Base-by-base conservation (phyloP, 2,888 invertebrate genomes). In the Spisula subtruncata region DNA sequence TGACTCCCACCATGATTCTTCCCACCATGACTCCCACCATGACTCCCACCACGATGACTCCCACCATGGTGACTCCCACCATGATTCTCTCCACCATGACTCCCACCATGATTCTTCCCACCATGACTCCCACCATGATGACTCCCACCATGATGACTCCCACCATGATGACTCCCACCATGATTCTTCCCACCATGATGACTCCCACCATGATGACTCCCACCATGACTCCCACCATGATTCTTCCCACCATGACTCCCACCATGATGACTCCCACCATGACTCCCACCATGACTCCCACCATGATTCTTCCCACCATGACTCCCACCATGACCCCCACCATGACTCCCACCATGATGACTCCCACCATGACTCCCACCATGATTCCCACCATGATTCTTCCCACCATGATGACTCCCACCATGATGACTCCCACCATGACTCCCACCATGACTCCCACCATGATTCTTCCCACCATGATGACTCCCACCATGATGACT, bases 201-300 rank as follows among this genome's bases (percentile, higher is more conserved):
- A 60, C 25, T 60, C 51, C 12, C 81, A 51, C 51, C 81, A 81
- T 51, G 51, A 25, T 25, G 81, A 41, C 25, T 51, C 51, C 29
- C 81, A 81, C 14, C 81, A 81, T n/a, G 20, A 20, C 20, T 54
- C 54, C 2, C 54, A 54, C 54, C 54, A 54, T n/a, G n/a, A n/a
- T n/a, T n/a, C n/a, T 12, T 54, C 20, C 54, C 48, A 48, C 46
- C 81, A 81, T 46, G 46, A 48, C 20, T 54, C 20, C 54, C 48
- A 48, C 46, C 81, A 81, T 46, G 46, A 48, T 46, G 81, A 35
- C n/a, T 51, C 51, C 12, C 81, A 81, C 14, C 81, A 81, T 81
- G 51, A 81, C 20, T 29, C 2, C 25, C 5, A 25, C 4, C 81
- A 80, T 20, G n/a, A 60, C n/a, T 25, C 60, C 8, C 60, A 60